A percentile compares a stretch with the other conserved stretches of the same genome.
Conservation (phyloP, 2,797 vertebrate genomes). For the Rallus crepitans region DNA sequence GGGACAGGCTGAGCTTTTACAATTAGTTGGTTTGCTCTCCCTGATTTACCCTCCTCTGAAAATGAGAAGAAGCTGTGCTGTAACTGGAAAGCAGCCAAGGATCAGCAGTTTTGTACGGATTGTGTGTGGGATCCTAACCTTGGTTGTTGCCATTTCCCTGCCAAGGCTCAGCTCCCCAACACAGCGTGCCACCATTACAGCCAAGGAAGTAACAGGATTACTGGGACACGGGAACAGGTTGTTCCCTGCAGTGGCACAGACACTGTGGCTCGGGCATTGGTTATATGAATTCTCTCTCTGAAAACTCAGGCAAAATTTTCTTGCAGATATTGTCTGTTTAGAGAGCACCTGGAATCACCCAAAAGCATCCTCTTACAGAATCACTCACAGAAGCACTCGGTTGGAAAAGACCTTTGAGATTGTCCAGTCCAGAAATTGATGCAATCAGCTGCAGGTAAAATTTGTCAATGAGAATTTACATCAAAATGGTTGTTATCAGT, state of each 20-base stretch:
- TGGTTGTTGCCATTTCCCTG: fast-evolving
- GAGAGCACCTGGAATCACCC: not conserved
- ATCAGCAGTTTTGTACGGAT: not conserved
- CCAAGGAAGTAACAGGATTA: not conserved
- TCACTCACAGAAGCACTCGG: too few relatives aligned
- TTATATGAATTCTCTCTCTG: not conserved
- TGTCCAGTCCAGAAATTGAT: too few relatives aligned
- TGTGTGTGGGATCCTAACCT: not conserved
- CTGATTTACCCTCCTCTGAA: not conserved
- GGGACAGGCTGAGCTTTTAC: not conserved
- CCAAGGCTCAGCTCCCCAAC: fast-evolving
- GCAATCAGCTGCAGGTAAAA: not conserved
- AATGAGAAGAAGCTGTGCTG: not conserved
- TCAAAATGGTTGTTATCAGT: not conserved
- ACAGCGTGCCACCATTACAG: not conserved
- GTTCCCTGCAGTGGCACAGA: not conserved
- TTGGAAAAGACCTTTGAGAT: too few relatives aligned
- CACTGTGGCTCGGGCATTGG: not conserved
- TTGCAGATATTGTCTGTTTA: not conserved
- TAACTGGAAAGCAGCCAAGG: not conserved
- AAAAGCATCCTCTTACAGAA: not conserved
- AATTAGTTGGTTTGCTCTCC: not conserved
- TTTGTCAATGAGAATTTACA: not conserved
- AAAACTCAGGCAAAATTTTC: not conserved
- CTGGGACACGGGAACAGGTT: not conserved